Base-by-base conservation (phyloP, 2,888 invertebrate genomes). In the Orthonychiurus folsomi region DNA sequence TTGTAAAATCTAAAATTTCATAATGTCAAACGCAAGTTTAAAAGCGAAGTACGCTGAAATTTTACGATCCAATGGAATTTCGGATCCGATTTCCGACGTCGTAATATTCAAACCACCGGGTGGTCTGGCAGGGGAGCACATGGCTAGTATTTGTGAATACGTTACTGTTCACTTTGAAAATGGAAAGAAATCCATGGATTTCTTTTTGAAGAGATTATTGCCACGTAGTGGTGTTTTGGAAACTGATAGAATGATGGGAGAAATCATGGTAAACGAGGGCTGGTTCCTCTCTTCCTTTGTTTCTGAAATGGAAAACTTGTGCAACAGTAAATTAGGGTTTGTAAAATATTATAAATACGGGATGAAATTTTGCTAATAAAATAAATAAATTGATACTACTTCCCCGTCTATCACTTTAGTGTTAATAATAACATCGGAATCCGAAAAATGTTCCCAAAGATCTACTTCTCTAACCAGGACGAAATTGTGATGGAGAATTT, bases 371-470 rank as follows among this genome's bases (percentile, higher is more conserved):
- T 20, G 53, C 5, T 28, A 20, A 24, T 53, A 12, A 12, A 53
- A 21, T 25, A 52, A 26, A 9, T 50, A n/a, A n/a, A n/a, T n/a
- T n/a, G n/a, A n/a, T n/a, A n/a, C n/a, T 21, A 53, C 50, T 53
- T 54, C 23, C 27, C 50, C 20, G n/a, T 21, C 9, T 28, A 12
- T 60, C 20, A 21, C 20, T n/a, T n/a, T n/a, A 53, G 24, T 9
- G 53, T 21, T 2, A 28, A 47, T 12, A 9, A 27, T 9, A 3
- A 25, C 9, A 23, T 28, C 2, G 26, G 50, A 37, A 21, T 59
- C 21, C 48, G 56, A 24, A 55, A 61, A n/a, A 59, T 64, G 59
- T 28, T 59, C 21, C 64, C 64, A 27, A 62, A 59, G 28, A 48
- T 50, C 21, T 62, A 37, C 25, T 64, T 55, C 27, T 59, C 61